phyloP scores from a whole-genome alignment of 2,797 vertebrate species.

The Parotocinclus haroldoi region DNA sequence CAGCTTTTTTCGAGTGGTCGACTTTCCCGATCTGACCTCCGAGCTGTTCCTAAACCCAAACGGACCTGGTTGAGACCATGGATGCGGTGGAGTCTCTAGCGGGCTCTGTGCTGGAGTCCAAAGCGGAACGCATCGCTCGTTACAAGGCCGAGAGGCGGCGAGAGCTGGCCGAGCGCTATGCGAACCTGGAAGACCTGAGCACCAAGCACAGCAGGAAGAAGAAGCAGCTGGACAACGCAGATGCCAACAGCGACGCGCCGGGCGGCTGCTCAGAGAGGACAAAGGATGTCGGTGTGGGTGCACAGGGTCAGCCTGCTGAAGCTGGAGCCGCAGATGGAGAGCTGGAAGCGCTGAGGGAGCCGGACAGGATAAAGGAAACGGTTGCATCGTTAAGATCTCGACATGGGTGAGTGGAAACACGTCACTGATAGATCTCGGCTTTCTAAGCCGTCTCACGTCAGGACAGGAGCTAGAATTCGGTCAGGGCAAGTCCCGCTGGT shows the following conservation, averaged over 20 bases:
- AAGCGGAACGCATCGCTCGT: conserved; percentile 78
- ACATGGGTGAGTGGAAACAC: conserved; percentile 19
- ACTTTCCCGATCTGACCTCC: background rate
- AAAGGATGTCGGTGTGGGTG: conserved; percentile 39
- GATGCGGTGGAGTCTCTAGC: conserved; percentile 69
- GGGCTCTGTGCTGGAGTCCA: conserved; percentile 68
- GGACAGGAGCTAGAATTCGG: conserved; percentile 20
- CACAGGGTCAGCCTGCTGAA: conserved; percentile 51
- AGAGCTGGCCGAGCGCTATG: conserved; percentile 73
- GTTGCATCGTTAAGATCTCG: conserved; percentile 25
- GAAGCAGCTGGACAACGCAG: conserved; percentile 52
- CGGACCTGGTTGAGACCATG: conserved; percentile 48
- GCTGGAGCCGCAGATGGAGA: conserved; percentile 40
- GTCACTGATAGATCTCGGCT: too few species aligned
- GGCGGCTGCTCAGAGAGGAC: conserved; percentile 48
- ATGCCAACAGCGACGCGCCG: conserved; percentile 46
- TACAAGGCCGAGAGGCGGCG: conserved; percentile 78
- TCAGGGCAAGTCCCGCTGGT: too few species aligned
- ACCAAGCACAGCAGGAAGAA: conserved; percentile 68
- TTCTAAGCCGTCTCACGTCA: background rate
- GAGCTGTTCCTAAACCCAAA: background rate
- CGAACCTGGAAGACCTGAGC: conserved; percentile 66
- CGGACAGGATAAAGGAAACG: conserved; percentile 29
- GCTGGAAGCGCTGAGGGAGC: conserved; percentile 47
- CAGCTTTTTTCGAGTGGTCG: background rate